Percentiles rank a stretch among this genome's conserved stretches.
Conservation (phyloP, 1,140 invertebrate genomes). For the Ceratosolen fusciceps region DNA sequence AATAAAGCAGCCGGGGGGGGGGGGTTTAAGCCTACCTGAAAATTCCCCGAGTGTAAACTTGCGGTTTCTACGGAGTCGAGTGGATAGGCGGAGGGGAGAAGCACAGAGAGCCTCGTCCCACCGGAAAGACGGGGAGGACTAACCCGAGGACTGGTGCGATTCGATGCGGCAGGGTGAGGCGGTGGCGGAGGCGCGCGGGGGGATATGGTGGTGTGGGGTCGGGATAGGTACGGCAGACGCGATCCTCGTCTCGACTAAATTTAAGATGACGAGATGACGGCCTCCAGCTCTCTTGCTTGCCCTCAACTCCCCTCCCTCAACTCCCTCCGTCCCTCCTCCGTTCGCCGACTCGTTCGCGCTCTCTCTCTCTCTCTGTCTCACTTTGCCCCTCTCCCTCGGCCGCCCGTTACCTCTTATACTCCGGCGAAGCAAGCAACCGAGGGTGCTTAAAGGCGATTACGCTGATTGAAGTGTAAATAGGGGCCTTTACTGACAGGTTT, state of each 20-base stretch:
- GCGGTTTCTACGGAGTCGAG: conserved; percentile 11
- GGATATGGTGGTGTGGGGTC: too few relatives aligned
- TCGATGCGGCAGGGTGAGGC: not conserved
- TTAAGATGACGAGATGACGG: conserved; percentile 38
- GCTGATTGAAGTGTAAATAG: conserved; percentile 40
- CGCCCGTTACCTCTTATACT: not conserved
- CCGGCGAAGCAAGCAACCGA: not conserved
- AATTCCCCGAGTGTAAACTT: conserved; percentile 20
- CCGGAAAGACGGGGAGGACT: conserved; percentile 3
- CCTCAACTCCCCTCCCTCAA: not conserved
- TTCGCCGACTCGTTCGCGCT: not conserved
- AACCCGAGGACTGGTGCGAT: not conserved
- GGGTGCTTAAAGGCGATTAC: conserved; percentile 41
- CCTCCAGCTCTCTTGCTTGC: not conserved
- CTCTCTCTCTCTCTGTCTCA: not conserved
- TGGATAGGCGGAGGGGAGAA: not conserved
- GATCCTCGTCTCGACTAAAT: conserved; percentile 37
- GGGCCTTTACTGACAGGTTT: not conserved
- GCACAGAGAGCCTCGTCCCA: conserved; percentile 4
- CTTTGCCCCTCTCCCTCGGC: too few relatives aligned
- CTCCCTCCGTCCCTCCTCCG: conserved; percentile 30
- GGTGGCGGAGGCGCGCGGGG: not conserved
- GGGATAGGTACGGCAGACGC: not conserved
- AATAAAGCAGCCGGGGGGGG: not conserved
- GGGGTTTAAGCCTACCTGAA: conserved; percentile 22